A percentile compares a stretch with the other conserved stretches of the same genome.
These are phyloP conservation scores for Andrena haemorrhoa DNA, from an alignment of 2,888 invertebrate species.

Conservation along the genomic window DNA sequence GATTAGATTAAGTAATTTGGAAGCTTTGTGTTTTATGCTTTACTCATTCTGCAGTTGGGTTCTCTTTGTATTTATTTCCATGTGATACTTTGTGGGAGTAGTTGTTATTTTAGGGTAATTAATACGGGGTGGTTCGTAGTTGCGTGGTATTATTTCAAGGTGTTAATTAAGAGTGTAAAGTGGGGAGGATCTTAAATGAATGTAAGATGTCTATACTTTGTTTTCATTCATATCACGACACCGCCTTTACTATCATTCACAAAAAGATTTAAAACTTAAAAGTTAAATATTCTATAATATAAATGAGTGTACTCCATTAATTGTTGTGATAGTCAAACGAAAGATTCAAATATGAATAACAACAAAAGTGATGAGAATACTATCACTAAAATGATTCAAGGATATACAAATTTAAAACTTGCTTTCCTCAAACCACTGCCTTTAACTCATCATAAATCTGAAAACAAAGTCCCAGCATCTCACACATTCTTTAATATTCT, in stretches of 20 bases:
- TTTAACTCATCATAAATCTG: not conserved
- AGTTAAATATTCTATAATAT: too few species aligned
- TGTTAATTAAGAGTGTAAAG: not conserved
- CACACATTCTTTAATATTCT: not conserved
- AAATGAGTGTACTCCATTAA: too few species aligned
- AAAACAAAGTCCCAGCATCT: not conserved
- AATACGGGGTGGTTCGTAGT: not conserved
- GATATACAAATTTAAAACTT: too few species aligned
- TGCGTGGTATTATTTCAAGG: constrained; percentile 1
- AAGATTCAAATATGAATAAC: too few species aligned
- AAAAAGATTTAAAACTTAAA: too few species aligned
- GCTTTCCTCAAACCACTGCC: too few species aligned
- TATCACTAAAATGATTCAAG: too few species aligned
- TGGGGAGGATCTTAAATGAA: not conserved
- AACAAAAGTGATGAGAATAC: too few species aligned
- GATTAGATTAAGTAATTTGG: too few species aligned
- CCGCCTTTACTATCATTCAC: too few species aligned
- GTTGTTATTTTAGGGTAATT: constrained; percentile 2
- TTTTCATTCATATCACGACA: too few species aligned
- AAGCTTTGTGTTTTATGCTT: not conserved
- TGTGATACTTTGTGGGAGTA: not conserved
- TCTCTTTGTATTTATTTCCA: not conserved
- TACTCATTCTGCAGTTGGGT: not conserved
- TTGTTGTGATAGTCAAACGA: too few species aligned
- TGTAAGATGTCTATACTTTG: not conserved